Conservation (phyloP, 2,113 vertebrate genomes). For the Phasianus colchicus region DNA sequence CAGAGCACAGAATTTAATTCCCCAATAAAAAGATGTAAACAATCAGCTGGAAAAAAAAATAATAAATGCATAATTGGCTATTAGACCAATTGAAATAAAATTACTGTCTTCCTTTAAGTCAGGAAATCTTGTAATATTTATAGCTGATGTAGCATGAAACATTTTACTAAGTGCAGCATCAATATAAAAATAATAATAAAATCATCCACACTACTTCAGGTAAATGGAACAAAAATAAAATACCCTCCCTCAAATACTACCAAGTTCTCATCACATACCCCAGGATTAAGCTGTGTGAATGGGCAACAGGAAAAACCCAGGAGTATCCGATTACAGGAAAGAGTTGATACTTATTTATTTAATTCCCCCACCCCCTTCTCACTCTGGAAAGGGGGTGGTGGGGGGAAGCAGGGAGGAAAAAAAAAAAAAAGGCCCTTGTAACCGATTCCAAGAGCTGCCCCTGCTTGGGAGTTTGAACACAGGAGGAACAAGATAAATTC, state of each 20-base stretch:
- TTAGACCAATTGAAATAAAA: background rate
- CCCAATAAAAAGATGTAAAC: background rate
- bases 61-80: background rate
- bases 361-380: constrained; percentile 56
- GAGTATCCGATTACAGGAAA: constrained; percentile 96
- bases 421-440: constrained; percentile 80
- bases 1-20: background rate
- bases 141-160: background rate
- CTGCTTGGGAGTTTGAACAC: constrained; percentile 82
- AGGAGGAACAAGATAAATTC: constrained; percentile 91
- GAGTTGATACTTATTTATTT: constrained; percentile 85
- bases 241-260: constrained; percentile 49
- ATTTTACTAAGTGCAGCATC: background rate
- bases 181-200: background rate
- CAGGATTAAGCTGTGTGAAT: constrained; percentile 88
- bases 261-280: constrained; percentile 79
- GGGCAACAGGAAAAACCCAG: constrained; percentile 87
- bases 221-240: constrained; percentile 52
- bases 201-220: constrained; percentile 7
- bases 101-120: background rate
- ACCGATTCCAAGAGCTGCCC: constrained; percentile 88
- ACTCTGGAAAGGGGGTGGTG: background rate
- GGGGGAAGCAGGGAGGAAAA: no score
- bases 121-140: background rate
- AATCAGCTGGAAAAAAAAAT: background rate